phyloP scores from a whole-genome alignment of 2,113 vertebrate genomes.

The Anarhynchus alexandrinus region DNA sequence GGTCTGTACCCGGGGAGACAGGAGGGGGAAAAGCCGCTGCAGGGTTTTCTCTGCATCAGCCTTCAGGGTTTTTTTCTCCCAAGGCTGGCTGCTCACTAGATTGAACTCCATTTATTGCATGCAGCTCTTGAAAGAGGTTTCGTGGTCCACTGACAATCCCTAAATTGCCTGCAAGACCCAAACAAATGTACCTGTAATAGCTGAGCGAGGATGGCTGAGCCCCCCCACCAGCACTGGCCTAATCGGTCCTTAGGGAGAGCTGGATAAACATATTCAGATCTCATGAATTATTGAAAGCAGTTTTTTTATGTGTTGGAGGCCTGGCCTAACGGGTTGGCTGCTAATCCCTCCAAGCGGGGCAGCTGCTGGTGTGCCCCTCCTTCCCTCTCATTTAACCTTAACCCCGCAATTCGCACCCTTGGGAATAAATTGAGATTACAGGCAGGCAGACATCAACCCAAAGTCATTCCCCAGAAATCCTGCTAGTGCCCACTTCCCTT shows the following conservation, averaged over 20 bases:
- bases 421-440: background rate
- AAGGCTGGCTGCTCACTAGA: slow-evolving; percentile 50
- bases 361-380: background rate
- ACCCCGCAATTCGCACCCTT: background rate
- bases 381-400: background rate
- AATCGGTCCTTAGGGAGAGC: slow-evolving; percentile 32
- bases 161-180: slow-evolving; percentile 54
- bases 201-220: slow-evolving; percentile 8
- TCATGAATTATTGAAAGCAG: slow-evolving; percentile 16
- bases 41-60: slow-evolving; percentile 9
- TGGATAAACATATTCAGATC: slow-evolving; percentile 39
- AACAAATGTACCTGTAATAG: slow-evolving; percentile 63
- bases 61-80: background rate
- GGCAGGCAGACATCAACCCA: background rate
- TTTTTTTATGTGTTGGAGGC: background rate
- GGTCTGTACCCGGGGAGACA: background rate
- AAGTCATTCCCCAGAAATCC: background rate
- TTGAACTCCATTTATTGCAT: slow-evolving; percentile 48
- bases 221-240: slow-evolving; percentile 1
- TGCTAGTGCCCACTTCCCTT: background rate
- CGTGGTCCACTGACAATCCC: slow-evolving; percentile 36
- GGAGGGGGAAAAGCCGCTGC: background rate
- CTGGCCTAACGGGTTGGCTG: slow-evolving; percentile 3
- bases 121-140: slow-evolving; percentile 28
- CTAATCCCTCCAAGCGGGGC: background rate